Percentiles rank a stretch among this genome's conserved stretches.
phyloP scores from a whole-genome alignment of 2,797 vertebrate species.

The Stomatorhinus walkeri region DNA sequence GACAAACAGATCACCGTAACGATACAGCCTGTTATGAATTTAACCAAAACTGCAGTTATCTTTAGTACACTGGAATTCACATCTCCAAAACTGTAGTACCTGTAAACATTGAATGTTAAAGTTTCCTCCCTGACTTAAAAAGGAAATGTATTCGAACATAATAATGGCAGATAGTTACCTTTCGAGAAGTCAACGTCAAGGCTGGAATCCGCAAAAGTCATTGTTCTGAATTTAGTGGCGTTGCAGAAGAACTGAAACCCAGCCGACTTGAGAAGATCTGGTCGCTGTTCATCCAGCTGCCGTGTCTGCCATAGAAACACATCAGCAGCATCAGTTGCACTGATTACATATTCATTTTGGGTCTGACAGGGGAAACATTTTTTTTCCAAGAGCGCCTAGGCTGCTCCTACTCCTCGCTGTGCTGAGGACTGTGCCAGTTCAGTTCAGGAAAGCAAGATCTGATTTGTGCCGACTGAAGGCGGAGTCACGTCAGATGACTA shows the following conservation, averaged over 20 bases:
- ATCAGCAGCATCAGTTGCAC: conserved; percentile 47
- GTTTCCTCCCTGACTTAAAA: background rate
- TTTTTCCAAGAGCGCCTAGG: background rate
- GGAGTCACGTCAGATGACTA: conserved; percentile 59
- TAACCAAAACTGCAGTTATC: background rate
- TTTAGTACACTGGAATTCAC: background rate
- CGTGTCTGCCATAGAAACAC: conserved; percentile 44
- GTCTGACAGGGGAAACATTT: background rate
- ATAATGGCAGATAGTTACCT: conserved; percentile 27
- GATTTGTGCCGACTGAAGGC: conserved; percentile 41
- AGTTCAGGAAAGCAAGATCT: conserved; percentile 39
- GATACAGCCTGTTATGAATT: background rate
- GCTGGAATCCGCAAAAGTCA: conserved; percentile 27
- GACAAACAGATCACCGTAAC: background rate
- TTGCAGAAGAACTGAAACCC: conserved; percentile 27
- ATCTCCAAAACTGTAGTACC: background rate
- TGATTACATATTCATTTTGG: conserved; percentile 63
- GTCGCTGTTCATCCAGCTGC: conserved; percentile 30
- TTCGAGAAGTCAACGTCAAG: conserved; percentile 18
- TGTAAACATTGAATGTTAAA: background rate
- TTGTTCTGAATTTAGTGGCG: conserved; percentile 26
- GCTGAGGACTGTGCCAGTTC: conserved; percentile 17
- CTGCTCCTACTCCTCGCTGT: background rate
- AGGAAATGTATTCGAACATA: background rate
- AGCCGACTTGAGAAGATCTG: conserved; percentile 11